Conservation (phyloP, 2,113 vertebrate species). For the Ifrita kowaldi region DNA sequence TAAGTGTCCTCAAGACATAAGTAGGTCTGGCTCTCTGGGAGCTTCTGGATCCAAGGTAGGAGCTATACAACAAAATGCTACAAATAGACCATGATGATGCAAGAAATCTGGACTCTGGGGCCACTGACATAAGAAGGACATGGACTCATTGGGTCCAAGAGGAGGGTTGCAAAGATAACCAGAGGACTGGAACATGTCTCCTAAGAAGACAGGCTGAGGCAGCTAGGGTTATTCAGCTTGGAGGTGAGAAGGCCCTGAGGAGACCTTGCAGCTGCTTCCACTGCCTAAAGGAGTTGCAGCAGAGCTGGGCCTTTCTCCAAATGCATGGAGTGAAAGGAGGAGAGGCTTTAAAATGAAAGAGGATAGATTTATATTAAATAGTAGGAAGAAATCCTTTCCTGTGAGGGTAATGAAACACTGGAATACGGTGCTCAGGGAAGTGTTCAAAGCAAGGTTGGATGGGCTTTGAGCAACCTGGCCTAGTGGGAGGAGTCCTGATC, state of each 20-base stretch:
- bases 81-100: not conserved
- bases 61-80: not conserved
- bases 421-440: not conserved
- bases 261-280: not conserved
- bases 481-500: not conserved
- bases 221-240: not conserved
- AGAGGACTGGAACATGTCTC: not conserved
- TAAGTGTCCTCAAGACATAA: not conserved
- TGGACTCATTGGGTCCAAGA: not conserved
- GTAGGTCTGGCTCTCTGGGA: not conserved
- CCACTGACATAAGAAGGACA: not conserved
- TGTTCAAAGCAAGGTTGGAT: not conserved
- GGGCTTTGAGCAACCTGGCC: not conserved
- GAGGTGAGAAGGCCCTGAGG: not conserved
- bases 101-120: not conserved
- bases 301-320: not conserved
- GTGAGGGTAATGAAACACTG: not conserved
- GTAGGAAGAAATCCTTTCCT: not conserved
- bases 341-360: not conserved
- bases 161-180: not conserved
- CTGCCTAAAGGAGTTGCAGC: too few relatives aligned
- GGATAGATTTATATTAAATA: not conserved
- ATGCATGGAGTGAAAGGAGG: not conserved
- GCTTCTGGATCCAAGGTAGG: not conserved
- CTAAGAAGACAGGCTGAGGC: not conserved